Conservation (phyloP, 2,113 vertebrate species). For the Falcunculus frontatus region DNA sequence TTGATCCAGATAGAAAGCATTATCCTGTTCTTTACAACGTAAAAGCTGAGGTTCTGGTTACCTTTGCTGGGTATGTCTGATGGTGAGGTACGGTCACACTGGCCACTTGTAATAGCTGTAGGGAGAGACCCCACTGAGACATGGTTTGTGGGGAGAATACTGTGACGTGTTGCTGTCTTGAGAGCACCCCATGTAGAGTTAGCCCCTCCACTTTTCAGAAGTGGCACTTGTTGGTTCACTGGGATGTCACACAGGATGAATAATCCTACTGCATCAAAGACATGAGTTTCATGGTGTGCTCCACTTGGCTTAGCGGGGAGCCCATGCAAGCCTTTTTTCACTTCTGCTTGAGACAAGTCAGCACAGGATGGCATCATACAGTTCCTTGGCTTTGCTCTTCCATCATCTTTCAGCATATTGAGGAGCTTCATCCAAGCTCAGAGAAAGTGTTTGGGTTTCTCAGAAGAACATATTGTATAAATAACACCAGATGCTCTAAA, state of each 20-base stretch:
- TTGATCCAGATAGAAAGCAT: background rate
- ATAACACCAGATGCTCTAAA: background rate
- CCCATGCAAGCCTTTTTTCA: rapidly evolving
- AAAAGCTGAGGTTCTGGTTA: background rate
- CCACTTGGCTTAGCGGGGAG: background rate
- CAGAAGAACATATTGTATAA: background rate
- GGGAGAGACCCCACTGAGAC: background rate
- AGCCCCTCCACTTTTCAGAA: background rate
- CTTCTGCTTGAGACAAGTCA: background rate
- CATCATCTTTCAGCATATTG: background rate
- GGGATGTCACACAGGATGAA: background rate
- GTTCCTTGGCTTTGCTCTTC: background rate
- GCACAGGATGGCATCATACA: background rate
- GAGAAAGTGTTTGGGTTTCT: background rate
- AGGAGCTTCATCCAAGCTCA: background rate
- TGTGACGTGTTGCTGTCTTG: rapidly evolving
- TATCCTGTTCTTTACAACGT: background rate
- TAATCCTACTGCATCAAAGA: background rate
- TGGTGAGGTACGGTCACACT: background rate
- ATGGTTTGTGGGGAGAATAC: background rate
- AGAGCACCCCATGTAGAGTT: background rate
- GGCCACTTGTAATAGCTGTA: background rate
- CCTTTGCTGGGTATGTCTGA: background rate
- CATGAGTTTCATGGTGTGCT: background rate
- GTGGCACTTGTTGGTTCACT: background rate